Percentiles rank a stretch among this genome's conserved stretches.
Conservation (phyloP, 2,888 invertebrate species). For the Eutolmus rufibarbis region DNA sequence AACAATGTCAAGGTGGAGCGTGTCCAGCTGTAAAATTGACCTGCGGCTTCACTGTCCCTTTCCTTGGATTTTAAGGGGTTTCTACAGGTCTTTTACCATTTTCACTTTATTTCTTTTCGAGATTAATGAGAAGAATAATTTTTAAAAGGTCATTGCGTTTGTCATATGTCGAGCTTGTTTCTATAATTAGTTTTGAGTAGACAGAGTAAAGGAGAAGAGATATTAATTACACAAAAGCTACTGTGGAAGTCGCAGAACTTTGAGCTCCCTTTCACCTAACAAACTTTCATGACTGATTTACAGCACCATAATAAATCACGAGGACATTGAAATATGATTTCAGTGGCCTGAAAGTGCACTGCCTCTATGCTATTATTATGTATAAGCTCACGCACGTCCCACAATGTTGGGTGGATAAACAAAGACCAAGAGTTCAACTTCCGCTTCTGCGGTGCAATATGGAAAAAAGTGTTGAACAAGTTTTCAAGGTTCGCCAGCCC, state of each 20-base stretch:
- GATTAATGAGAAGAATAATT: neutral
- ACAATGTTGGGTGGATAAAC: neutral
- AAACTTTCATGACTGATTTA: neutral
- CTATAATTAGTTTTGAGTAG: neutral
- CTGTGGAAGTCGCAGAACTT: neutral
- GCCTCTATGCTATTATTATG: neutral
- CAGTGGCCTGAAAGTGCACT: neutral
- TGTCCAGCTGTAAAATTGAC: neutral
- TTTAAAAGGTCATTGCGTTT: neutral
- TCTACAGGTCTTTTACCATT: neutral
- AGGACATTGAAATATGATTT: neutral
- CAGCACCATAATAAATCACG: neutral
- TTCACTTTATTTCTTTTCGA: neutral
- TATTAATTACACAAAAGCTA: neutral
- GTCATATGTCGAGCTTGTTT: neutral
- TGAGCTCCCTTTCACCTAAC: neutral
- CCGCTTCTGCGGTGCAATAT: neutral
- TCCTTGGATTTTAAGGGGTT: neutral
- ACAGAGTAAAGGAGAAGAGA: neutral
- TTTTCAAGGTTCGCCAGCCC: neutral
- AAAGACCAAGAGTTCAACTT: neutral
- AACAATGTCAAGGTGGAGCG: slow-evolving; percentile 25
- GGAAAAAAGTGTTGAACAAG: neutral
- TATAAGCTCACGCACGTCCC: neutral
- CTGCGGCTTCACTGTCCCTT: slow-evolving; percentile 9